phyloP scores from a whole-genome alignment of 2,113 vertebrate genomes.

The cat (Felis catus) region F.catus_Fca126_mat1.0 CM031421.1:12427501-12428000 shows the following conservation, averaged over 20 bases:
- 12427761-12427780: neutral
- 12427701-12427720: neutral
- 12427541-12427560: neutral
- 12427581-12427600: neutral
- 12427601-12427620: neutral
- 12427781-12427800: neutral
- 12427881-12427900: no score
- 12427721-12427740: neutral
- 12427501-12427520: neutral
- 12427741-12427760: neutral
- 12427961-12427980: no score
- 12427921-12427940: no score
- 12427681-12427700: neutral
- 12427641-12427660: neutral
- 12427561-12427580: neutral
- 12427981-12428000: no score
- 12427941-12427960: no score
- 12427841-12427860: no score
- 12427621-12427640: neutral
- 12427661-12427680: neutral
- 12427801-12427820: neutral
- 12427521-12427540: neutral
- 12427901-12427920: no score
- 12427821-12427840: no score
- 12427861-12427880: no score